Evolutionary conservation across 2,797 vertebrate species (phyloP).

Genomic region (Lagocephalus sceleratus): DNA sequence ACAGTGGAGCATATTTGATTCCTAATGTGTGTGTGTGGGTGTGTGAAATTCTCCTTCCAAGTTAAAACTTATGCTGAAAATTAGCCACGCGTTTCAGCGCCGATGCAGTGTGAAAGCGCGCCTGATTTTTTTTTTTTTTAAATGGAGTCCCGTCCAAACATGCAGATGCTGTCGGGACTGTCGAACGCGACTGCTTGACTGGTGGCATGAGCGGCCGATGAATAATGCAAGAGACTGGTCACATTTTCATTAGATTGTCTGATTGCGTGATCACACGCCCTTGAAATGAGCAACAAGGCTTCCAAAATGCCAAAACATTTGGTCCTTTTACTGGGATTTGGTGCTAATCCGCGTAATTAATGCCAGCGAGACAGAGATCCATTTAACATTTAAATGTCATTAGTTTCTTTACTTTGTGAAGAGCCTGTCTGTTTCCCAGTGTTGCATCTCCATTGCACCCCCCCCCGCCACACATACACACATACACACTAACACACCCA

Average conservation of each 20-base stretch:
- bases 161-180: no score
- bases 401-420: conserved; percentile 42
- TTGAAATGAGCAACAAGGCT: conserved; percentile 27
- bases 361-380: conserved; percentile 52
- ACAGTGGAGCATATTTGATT: no score
- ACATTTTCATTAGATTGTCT: conserved; percentile 15
- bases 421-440: conserved; percentile 32
- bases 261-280: conserved; percentile 15
- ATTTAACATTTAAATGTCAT: conserved; percentile 65
- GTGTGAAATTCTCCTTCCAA: no score
- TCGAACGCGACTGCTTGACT: no score
- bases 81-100: no score
- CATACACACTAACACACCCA: no score
- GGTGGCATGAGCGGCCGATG: not conserved
- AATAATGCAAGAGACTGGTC: conserved; percentile 7
- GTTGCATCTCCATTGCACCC: conserved; percentile 13
- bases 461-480: no score
- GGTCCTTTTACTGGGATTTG: conserved; percentile 49
- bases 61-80: no score
- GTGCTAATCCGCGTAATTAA: conserved; percentile 63
- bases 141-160: no score
- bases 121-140: no score
- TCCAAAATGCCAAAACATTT: conserved; percentile 51
- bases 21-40: no score
- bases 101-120: no score